Base-by-base conservation (phyloP, 2,888 invertebrate species). In the Phortica magna region DNA sequence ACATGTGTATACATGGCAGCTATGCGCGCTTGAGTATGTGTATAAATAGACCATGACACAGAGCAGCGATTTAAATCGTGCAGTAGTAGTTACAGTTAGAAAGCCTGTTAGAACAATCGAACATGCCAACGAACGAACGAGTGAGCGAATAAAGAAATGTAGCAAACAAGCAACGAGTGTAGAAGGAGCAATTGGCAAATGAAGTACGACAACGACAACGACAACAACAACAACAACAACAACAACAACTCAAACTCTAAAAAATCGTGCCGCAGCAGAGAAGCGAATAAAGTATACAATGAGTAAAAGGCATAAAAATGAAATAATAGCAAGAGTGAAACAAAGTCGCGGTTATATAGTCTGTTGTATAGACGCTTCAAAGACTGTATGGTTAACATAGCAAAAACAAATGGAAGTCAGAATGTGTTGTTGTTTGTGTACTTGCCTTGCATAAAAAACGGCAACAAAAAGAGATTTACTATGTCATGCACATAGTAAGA, bases 31-130 rank as follows among this genome's bases (percentile, higher is more conserved):
- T 42, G 17, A 5, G 39, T 67, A 17, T 71, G 9, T 55, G 10
- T 71, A 71, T 53, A 55, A 43, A 53, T 71, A 71, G 70, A 59
- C 71, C 76, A 73, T 77, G 76, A 74, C 76, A 77, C 73, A 77
- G 76, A 77, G 71, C 73, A 68, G 68, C 68, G 74, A 74, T 77
- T 77, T 77, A 74, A 75, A 74, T 64, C 76, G 67, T 77, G 76
- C 76, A 67, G 73, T 76, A 73, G 72, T 76, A 73, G 72, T 68
- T 67, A 76, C 73, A 64, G 53, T 53, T 74, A 64, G 19, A 75
- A 61, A n/a, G 59, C 10, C 17, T 61, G n/a, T n/a, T n/a, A n/a
- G 9, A 61, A 61, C 59, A 17, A 59, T 6, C 17, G 42, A 42
- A 19, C 42, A 19, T 19, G 19, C 70, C 48, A 22, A 42, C 53